Evolutionary conservation across 2,888 invertebrate species (phyloP), one percentile per base, ranked within the genome.

Genomic region (Leuctra nigra): DNA sequence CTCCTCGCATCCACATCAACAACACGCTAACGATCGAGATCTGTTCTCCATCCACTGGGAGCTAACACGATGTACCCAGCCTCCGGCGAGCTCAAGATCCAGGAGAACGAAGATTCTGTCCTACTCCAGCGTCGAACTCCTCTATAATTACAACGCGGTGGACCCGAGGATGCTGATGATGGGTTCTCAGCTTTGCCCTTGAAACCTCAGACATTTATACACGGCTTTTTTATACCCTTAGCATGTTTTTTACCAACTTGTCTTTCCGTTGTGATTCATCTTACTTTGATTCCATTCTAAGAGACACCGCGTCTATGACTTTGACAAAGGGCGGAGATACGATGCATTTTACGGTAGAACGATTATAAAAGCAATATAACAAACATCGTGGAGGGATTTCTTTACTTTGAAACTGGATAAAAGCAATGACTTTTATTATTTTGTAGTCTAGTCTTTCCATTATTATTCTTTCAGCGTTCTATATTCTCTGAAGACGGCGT

Each of bases 251-350:
- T 44, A 16, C n/a, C 44, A 23, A n/a, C n/a, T 23, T 44, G 44
- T 20, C 18, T 44, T 18, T 44, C 4, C 44, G 16, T 41, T 41
- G 41, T 44, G 44, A 44, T 44, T 44, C 44, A 44, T 44, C 44
- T 20, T 16, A 9, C 2, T n/a, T 23, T 9, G 11, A n/a, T 44
- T 23, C 44, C 4, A 13, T 23, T 44, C 44, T 44, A 44, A 44
- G 44, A 44, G 9, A 23, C 20, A 11, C 23, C 20, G 7, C 9
- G n/a, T 29, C 29, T 7, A 29, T 29, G 29, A 11, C 29, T 29
- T 11, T 29, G 11, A 6, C 7, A 29, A 29, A 29, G 29, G 29
- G 29, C 11, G 29, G 29, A 7, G 11, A 29, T 29, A 29, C 29
- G 11, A 7, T 6, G 6, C 11, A 29, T 29, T 29, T 44, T 44